Base-by-base conservation (phyloP, 2,113 vertebrate genomes). In the Eudyptes chrysolophus region DNA sequence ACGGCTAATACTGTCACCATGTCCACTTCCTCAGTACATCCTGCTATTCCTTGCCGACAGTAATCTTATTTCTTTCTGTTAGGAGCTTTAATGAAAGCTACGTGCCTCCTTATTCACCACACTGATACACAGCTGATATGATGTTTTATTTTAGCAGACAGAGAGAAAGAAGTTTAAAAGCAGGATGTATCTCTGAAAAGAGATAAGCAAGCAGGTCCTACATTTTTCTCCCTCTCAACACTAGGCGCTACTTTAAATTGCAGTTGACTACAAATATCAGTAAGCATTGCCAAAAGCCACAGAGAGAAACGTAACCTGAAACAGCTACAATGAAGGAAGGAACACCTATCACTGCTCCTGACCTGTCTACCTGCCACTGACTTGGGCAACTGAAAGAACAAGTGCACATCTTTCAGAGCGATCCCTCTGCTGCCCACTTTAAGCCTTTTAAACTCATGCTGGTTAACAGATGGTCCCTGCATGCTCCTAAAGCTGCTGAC, bases 391-490 rank as follows among this genome's bases (percentile, higher is more conserved):
- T 48, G 70, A 74, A 85, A 92, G 72, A 71, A 42, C 25, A 82
- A 78, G 69, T 4, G 3, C 19, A 19, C n/a, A 32, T 19, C 64
- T 86, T 91, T 32, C 1, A 1, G 36, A 71, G 81, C 0, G 0
- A 93, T 52, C 42, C 65, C 74, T 62, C 57, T 18, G 51, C 75
- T 90, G 74, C 48, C 58, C 75, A 66, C 40, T 65, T 81, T 4
- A 60, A 94, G 80, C 65, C 78, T 77, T 92, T 96, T 90, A 94
- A 90, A 49, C 19, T 69, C 91, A 24, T 9, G 77, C 82, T 89
- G 88, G 32, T 57, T 89, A 84, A 71, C 87, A 92, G 91, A 95
- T 87, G 86, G 94, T 79, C 81, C 87, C 83, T 68, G 62, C 57
- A 66, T 0, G 3, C 69, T 94, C 42, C 85, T 92, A 7, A 26